Conservation (phyloP, 2,797 vertebrate species). For the Dendrocincla fuliginosa region DNA sequence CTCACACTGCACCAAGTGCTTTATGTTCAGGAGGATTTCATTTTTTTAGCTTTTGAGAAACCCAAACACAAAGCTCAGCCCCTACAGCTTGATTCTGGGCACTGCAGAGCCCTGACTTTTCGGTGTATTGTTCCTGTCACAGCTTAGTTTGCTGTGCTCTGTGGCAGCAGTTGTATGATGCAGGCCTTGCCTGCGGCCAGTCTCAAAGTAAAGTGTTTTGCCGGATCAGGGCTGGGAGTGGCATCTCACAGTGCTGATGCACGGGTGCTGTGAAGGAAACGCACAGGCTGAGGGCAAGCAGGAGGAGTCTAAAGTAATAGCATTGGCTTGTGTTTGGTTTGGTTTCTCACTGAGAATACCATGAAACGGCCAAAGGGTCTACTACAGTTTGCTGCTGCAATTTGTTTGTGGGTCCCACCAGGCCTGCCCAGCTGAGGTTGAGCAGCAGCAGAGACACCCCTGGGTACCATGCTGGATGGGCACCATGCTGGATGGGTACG, state of each 20-base stretch:
- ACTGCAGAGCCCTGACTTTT: neutral
- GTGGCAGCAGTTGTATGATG: neutral
- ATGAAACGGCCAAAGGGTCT: neutral
- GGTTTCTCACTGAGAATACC: neutral
- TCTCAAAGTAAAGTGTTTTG: neutral
- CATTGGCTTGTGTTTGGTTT: neutral
- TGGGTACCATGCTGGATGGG: no score
- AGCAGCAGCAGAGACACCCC: no score
- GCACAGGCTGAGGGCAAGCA: neutral
- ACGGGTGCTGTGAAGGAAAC: neutral
- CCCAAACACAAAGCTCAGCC: neutral
- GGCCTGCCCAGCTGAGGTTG: no score
- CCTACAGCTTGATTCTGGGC: neutral
- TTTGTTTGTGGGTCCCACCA: accelerated
- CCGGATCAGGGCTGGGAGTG: neutral
- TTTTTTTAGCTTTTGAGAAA: neutral
- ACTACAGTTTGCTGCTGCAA: neutral
- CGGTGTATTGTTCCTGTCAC: neutral
- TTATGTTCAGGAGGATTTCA: neutral
- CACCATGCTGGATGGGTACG: no score
- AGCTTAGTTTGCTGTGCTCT: neutral
- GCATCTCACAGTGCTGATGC: accelerated
- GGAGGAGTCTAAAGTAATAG: neutral
- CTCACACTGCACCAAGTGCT: neutral
- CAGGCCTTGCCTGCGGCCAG: no score